A percentile compares a stretch with the other conserved stretches of the same genome.
Conservation (phyloP, 1,140 invertebrate species). For the Anastrepha ludens region DNA sequence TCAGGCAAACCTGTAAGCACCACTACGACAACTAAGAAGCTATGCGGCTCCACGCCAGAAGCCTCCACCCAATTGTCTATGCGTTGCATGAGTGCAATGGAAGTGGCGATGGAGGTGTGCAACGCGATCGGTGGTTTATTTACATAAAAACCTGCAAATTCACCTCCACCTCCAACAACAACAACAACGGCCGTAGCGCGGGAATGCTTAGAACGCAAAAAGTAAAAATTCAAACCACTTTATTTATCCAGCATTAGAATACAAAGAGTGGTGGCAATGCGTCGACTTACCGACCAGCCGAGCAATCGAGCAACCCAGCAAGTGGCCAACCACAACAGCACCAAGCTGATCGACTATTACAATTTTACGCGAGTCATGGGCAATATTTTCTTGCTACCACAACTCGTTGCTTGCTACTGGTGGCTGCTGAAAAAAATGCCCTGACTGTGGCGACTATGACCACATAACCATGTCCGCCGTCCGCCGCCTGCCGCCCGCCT, state of each 20-base stretch:
- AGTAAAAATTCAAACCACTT: neutral
- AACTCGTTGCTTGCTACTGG: neutral
- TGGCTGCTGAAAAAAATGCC: neutral
- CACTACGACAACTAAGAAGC: too few relatives aligned
- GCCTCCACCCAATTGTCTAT: conserved; percentile 10
- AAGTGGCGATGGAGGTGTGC: neutral
- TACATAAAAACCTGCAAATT: conserved; percentile 26
- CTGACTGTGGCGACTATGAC: neutral
- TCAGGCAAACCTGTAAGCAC: conserved; percentile 5
- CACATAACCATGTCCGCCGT: conserved; percentile 13
- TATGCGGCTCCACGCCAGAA: too few relatives aligned
- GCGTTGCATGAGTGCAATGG: neutral
- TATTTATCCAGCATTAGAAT: conserved; percentile 1
- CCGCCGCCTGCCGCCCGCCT: neutral
- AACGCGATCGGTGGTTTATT: conserved; percentile 1
- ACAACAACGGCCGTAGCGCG: neutral
- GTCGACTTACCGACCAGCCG: neutral
- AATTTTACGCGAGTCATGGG: neutral
- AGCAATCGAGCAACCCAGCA: neutral
- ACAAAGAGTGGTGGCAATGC: conserved; percentile 9
- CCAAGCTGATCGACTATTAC: neutral
- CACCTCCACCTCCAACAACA: neutral
- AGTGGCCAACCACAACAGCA: neutral
- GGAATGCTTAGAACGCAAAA: neutral
- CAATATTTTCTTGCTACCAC: conserved; percentile 4